phyloP scores from a whole-genome alignment of 2,797 vertebrate genomes.

The Dendrocincla fuliginosa region DNA sequence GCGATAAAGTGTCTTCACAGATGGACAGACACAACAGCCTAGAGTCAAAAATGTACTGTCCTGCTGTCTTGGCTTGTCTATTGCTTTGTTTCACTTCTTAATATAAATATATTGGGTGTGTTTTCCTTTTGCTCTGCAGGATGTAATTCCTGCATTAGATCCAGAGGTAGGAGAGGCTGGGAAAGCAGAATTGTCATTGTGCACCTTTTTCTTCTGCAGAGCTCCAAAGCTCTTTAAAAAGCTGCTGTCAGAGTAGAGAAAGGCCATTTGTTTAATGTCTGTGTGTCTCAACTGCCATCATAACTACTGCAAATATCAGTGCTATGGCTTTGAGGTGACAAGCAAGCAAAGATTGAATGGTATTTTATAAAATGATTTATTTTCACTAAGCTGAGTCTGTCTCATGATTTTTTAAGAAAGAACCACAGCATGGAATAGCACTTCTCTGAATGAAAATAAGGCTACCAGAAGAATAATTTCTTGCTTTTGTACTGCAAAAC shows the following conservation, averaged over 20 bases:
- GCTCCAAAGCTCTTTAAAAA: neutral
- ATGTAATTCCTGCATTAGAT: neutral
- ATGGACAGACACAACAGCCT: neutral
- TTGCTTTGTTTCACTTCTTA: neutral
- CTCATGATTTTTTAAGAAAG: neutral
- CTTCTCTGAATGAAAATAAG: neutral
- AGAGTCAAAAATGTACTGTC: neutral
- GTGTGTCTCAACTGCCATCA: neutral
- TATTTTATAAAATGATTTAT: neutral
- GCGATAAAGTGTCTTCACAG: neutral
- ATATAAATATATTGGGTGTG: neutral
- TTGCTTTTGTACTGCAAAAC: neutral
- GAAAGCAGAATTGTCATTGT: neutral
- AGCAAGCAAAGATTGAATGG: neutral
- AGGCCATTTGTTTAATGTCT: neutral
- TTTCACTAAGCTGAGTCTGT: neutral
- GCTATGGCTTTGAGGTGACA: neutral
- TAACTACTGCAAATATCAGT: neutral
- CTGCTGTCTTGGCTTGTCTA: neutral
- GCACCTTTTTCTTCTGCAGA: neutral
- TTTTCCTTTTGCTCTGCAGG: neutral
- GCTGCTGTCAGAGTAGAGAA: neutral
- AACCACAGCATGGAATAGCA: neutral
- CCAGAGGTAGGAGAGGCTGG: neutral
- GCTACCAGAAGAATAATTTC: neutral